Evolutionary conservation across 2,113 vertebrate genomes (phyloP), one percentile per base, ranked within the genome.

Genomic region (Beaufortia kweichowensis): DNA sequence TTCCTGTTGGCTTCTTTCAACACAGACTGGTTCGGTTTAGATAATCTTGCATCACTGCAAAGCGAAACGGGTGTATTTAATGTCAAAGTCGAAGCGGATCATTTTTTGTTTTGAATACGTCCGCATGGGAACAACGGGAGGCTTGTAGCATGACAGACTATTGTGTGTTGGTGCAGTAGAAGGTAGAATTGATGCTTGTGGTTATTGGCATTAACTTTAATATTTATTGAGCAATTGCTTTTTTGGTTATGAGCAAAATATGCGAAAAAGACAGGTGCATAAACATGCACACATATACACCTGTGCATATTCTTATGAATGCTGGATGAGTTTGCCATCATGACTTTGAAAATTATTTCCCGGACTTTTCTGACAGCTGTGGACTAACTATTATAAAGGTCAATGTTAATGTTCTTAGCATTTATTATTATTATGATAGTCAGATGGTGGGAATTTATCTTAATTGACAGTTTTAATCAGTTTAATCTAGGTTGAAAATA

Each of bases 81-180:
- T 55, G 29, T 41, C 15, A 26, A 28, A 26, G 14, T 28, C 2
- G 9, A 41, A 26, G 9, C 1, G 14, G 9, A 71, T 26, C 29
- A 12, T 57, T 59, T 71, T 41, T 71, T 59, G 14, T 57, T 71
- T 71, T 71, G 33, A 71, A 71, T 57, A 15, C 53, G 33, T 57
- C 23, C 53, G 53, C 14, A 26, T 57, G 53, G 21, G 39, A 57
- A 57, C 53, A 71, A 4, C 21, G 53, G 6, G 31, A 21, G 4
- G 57, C 41, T 33, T 57, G 8, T 8, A 39, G 70, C 46, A 48
- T 74, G 24, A 48, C 19, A n/a, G 15, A 41, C 41, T 8, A 60
- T 41, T 72, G 35, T 31, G 56, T 39, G 9, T 28, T 59, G 50
- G 24, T 46, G 70, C 19, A 26, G 17, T 17, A 19, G 3, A 31